Evolutionary conservation across 1,140 invertebrate species (phyloP).

Genomic region (Drosophila pseudoananassae): DNA sequence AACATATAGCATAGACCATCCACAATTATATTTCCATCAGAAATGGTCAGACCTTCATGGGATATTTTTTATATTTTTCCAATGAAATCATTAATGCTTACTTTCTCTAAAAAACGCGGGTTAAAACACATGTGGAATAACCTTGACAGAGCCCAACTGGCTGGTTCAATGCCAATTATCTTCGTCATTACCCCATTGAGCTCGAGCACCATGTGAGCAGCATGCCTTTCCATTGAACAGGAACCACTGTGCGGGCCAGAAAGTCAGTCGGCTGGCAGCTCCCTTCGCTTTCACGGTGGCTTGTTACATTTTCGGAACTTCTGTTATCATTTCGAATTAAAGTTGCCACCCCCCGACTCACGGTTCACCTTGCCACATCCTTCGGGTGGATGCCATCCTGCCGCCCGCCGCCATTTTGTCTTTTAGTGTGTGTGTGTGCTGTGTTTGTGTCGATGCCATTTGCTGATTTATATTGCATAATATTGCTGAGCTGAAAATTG

Average conservation of each 20-base stretch:
- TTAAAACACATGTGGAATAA: constrained; percentile 15
- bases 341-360: constrained; percentile 34
- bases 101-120: constrained; percentile 4
- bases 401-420: constrained; percentile 13
- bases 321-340: constrained; percentile 79
- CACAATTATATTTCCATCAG: neutral
- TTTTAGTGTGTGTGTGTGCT: constrained; percentile 11
- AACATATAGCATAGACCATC: too few species aligned
- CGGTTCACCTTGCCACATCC: constrained; percentile 41
- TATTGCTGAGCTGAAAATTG: constrained; percentile 70
- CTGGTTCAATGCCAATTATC: constrained; percentile 9
- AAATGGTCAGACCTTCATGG: neutral
- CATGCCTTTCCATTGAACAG: neutral
- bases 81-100: neutral
- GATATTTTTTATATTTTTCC: too few species aligned
- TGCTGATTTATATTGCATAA: constrained; percentile 81
- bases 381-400: constrained; percentile 2
- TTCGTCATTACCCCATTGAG: constrained; percentile 1
- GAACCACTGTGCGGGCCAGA: constrained; percentile 41
- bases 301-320: constrained; percentile 70
- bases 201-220: neutral
- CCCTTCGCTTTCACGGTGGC: constrained; percentile 64
- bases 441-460: constrained; percentile 52
- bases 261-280: constrained; percentile 16
- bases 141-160: constrained; percentile 12